Evolutionary conservation across 1,140 invertebrate genomes (phyloP), one percentile per base, ranked within the genome.

Genomic region (Sarcophaga peregrina): DNA sequence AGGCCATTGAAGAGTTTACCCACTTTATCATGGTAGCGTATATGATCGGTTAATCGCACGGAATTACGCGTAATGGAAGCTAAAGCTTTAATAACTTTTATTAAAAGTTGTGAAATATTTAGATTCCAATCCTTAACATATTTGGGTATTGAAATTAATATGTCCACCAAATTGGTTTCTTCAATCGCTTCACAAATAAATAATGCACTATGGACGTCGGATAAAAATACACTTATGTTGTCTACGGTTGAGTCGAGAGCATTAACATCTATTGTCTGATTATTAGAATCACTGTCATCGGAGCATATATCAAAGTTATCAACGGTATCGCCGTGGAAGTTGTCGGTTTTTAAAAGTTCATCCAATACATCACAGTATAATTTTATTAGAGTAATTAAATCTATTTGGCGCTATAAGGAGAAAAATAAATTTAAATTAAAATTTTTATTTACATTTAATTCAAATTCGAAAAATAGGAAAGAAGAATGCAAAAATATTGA

Each of bases 401-500:
- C 93, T 84, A 94, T 92, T 90, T 94, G 93, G 83, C 93, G 90
- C 93, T 93, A 85, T 58, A 81, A 72, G 25, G n/a, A 45, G 25
- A 74, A 74, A 74, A 54, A 54, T 2, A 11, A 54, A 15, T 15
- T 68, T 47, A 75, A 25, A 37, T 62, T 82, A 5, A 3, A 81
- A 68, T 50, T 47, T 17, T 82, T 9, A 8, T 10, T 15, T 10
- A 54, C 52, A 54, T 37, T 37, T 54, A 11, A 15, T 54, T 54
- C 15, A 5, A 10, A 11, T 54, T 54, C 52, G 15, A 11, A 11
- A 10, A 54, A 54, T 5, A 54, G 15, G 15, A 62, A 7, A 62
- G 15, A 72, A 72, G 10, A 25, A 9, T 20, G n/a, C 5, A 68
- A 68, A 20, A 68, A 62, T 62, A 17, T 15, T 62, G 58, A 5